A percentile compares a stretch with the other conserved stretches of the same genome.
Evolutionary conservation across 2,888 invertebrate species (phyloP).

Genomic region (Clunio marinus): DNA sequence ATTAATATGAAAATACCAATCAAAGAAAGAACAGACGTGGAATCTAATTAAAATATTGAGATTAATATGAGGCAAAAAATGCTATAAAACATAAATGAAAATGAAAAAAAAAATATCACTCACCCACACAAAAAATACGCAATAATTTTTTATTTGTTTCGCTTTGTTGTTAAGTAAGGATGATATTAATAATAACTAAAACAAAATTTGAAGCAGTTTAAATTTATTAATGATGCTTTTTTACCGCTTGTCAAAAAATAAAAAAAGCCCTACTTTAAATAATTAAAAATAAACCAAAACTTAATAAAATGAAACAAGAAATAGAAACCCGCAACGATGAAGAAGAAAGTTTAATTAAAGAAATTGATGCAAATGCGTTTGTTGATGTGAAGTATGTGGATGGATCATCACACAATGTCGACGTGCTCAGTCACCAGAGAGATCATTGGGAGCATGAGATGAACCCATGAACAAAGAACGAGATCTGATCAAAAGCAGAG

Average conservation of each 20-base stretch:
- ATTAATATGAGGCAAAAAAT: slow-evolving; percentile 7
- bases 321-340: neutral
- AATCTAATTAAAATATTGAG: neutral
- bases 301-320: neutral
- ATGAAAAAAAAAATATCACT: slow-evolving; percentile 24
- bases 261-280: slow-evolving; percentile 36
- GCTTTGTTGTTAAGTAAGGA: slow-evolving; percentile 35
- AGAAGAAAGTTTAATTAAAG: neutral
- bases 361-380: slow-evolving; percentile 16
- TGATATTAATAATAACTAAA: neutral
- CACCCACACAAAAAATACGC: slow-evolving; percentile 39
- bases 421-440: neutral
- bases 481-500: neutral
- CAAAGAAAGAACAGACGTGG: neutral
- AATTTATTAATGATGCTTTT: slow-evolving; percentile 39
- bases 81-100: slow-evolving; percentile 11
- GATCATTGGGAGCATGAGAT: neutral
- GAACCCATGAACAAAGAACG: neutral
- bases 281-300: slow-evolving; percentile 11
- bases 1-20: slow-evolving; percentile 15
- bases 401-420: slow-evolving; percentile 35
- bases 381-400: slow-evolving; percentile 13
- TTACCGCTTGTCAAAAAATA: slow-evolving; percentile 37
- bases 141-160: slow-evolving; percentile 39
- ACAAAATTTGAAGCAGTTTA: slow-evolving; percentile 36